Base-by-base conservation (phyloP, 1,140 invertebrate genomes). In the Drosophila nannoptera region DNA sequence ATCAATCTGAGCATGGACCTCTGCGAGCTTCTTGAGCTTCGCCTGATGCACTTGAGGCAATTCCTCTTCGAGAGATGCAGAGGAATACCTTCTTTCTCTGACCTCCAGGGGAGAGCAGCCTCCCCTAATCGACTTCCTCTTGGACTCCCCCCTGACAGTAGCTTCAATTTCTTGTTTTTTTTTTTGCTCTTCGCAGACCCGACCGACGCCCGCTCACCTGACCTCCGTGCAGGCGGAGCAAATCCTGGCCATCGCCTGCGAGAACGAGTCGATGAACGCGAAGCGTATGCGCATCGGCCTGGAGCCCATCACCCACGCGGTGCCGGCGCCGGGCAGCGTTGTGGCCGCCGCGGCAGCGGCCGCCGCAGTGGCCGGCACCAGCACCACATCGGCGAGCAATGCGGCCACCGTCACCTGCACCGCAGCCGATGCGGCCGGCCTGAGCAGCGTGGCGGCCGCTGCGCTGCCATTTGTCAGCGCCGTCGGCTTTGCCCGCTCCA, bases 181-280 rank as follows among this genome's bases (percentile, higher is more conserved):
- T 33, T 5, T 14, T 33, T 4, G 11, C 29, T 5, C 14, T 3
- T 64, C 64, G 3, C 67, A 89, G 87, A 90, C 89, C 31, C 93
- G 97, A 73, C 96, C 97, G n/a, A 98, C 97, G 33, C 97, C 97
- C 52, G 97, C 97, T 38, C 97, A 99, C 91, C 92, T 99, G 84
- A 98, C 97, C 38, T 98, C 97, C 65, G 96, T 97, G 55, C 96
- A 97, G 90, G 97, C 97, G 7, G 97, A 99, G 89, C 96, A 97
- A 90, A 97, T 98, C 84, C 91, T 99, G 87, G 97, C 97, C 70
- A 94, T 95, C 77, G 97, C 97, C 46, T 98, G 97, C 90, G 97
- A 98, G 91, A 98, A 98, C 90, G 97, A 98, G 90, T 97, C 95
- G 89, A 94, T 97, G 89, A 98, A 98, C 90, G 97, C 97, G 32